A percentile compares a stretch with the other conserved stretches of the same genome.
phyloP scores from a whole-genome alignment of 2,888 invertebrate species.

The Atrina japonica region DNA sequence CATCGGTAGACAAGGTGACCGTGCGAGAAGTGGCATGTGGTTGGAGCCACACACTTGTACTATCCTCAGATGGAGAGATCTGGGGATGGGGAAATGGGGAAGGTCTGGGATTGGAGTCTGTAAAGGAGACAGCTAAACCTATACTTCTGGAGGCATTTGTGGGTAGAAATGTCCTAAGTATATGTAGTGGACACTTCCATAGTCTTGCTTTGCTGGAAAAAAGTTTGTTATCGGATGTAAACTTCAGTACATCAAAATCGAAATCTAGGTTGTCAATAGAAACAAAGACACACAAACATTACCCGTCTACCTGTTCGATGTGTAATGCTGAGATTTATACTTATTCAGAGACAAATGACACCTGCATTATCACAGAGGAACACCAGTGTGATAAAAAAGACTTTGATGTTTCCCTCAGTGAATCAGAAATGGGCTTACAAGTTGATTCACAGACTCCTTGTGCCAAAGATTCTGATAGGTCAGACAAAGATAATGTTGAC shows the following conservation, averaged over 20 bases:
- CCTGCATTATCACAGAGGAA: constrained; percentile 63
- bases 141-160: constrained; percentile 62
- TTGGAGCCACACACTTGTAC: constrained; percentile 72
- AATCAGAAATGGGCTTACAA: background rate
- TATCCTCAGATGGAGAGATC: constrained; percentile 72
- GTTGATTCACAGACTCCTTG: no score
- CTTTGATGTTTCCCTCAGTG: background rate
- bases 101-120: constrained; percentile 60
- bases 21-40: constrained; percentile 73
- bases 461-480: background rate
- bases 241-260: constrained; percentile 9
- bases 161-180: constrained; percentile 68
- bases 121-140: constrained; percentile 57
- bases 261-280: constrained; percentile 32
- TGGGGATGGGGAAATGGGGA: constrained; percentile 80
- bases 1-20: constrained; percentile 49
- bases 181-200: constrained; percentile 75
- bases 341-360: constrained; percentile 64
- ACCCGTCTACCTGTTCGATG: constrained; percentile 64
- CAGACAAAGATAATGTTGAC: background rate
- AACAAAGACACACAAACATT: constrained; percentile 43
- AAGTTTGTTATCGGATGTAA: constrained; percentile 31
- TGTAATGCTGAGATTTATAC: constrained; percentile 72
- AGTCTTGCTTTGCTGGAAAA: constrained; percentile 75
- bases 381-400: constrained; percentile 56